Evolutionary conservation across 2,113 vertebrate genomes (phyloP), one percentile per base, ranked within the genome.

Genomic region (Spheniscus mendiculus): DNA sequence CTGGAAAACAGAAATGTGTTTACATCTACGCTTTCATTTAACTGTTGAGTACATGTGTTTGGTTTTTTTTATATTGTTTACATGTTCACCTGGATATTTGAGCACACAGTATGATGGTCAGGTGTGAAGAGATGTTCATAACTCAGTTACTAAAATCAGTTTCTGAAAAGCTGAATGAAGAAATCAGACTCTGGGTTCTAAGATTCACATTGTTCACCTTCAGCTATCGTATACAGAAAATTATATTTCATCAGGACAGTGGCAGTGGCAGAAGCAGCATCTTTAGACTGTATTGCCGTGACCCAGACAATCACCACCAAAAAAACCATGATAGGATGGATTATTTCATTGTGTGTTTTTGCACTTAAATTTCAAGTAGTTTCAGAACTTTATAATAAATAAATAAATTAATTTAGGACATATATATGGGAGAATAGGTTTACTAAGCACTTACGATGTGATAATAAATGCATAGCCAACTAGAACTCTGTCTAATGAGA

Each of bases 171-270:
- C 26, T 66, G 26, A 70, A 62, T 32, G 27, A 81, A 58, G 34
- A 66, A 70, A 87, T 61, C 18, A 36, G n/a, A 30, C 8, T 52
- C 58, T 53, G 13, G 2, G 12, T 63, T 82, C 23, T 49, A 77
- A 9, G 12, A 40, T 15, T 73, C 20, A 6, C 6, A 12, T 29
- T 59, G 23, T 32, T 38, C 34, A 42, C 13, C 22, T 56, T 61
- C 62, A 69, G 20, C 9, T 45, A 21, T 10, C 0, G 0, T 2
- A 50, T 6, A n/a, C 6, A 34, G 25, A 82, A 82, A 73, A 82
- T 17, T 6, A 0, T 23, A 50, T 59, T 81, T 65, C 13, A 36
- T 23, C n/a, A 69, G 70, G 23, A 81, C 47, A 45, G 42, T 22
- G 11, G 27, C 44, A 72, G 9, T 5, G 17, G 11, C 11, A 49